phyloP scores from a whole-genome alignment of 2,113 vertebrate genomes.

The Kryptolebias marmoratus region DNA sequence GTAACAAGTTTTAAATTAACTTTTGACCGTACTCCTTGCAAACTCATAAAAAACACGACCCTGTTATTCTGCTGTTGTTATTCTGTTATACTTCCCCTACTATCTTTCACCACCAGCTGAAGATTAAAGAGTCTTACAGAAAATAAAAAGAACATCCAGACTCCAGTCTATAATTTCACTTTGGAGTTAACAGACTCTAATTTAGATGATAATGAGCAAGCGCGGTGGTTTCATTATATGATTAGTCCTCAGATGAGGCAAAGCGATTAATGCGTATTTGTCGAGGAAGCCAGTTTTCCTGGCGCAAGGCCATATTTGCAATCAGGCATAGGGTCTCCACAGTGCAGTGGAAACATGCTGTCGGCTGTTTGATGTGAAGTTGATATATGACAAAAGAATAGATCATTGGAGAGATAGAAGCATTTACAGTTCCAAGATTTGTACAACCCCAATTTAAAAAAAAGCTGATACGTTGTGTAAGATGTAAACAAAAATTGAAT shows the following conservation, averaged over 20 bases:
- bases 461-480: no score
- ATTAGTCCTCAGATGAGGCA: slow-evolving; percentile 13
- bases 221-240: slow-evolving; percentile 2
- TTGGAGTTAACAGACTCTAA: not conserved
- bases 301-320: slow-evolving; percentile 16
- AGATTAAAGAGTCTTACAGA: not conserved
- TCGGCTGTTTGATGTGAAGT: slow-evolving; percentile 1
- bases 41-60: no score
- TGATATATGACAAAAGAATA: not conserved
- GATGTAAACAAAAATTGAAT: no score
- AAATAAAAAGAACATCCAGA: not conserved
- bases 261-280: slow-evolving; percentile 12
- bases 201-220: slow-evolving; percentile 26
- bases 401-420: slow-evolving; percentile 3
- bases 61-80: no score
- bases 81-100: not conserved
- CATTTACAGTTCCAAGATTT: not conserved
- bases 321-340: slow-evolving; percentile 2
- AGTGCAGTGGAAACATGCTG: not conserved
- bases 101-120: not conserved
- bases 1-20: no score
- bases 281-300: slow-evolving; percentile 13
- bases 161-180: not conserved
- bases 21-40: no score
- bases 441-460: not conserved